A percentile compares a stretch with the other conserved stretches of the same genome.
These are phyloP conservation scores for Drosophila robusta DNA, from an alignment of 2,888 invertebrate species.

Conservation along the genomic window DNA sequence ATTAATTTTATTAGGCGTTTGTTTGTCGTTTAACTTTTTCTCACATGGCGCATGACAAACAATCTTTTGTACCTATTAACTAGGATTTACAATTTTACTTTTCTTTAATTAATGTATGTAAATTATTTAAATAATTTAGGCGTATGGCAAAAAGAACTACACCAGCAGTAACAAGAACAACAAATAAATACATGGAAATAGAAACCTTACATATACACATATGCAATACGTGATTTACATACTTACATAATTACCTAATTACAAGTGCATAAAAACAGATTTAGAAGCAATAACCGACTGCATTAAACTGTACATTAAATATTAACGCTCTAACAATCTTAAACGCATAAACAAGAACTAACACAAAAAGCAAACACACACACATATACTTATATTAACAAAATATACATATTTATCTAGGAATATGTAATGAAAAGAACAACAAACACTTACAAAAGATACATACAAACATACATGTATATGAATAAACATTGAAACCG, in stretches of 20 bases:
- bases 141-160: slow-evolving; percentile 34
- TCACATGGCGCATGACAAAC: slow-evolving; percentile 49
- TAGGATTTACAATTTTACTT: slow-evolving; percentile 44
- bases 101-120: slow-evolving; percentile 56
- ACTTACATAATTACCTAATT: slow-evolving; percentile 34
- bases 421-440: slow-evolving; percentile 20
- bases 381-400: slow-evolving; percentile 12
- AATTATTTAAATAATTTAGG: slow-evolving; percentile 55
- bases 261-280: slow-evolving; percentile 19
- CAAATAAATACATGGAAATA: slow-evolving; percentile 27
- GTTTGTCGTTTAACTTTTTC: slow-evolving; percentile 38
- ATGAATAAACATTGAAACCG: slow-evolving; percentile 34
- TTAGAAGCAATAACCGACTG: slow-evolving; percentile 28
- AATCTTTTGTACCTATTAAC: slow-evolving; percentile 57
- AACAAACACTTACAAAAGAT: slow-evolving; percentile 16
- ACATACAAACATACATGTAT: slow-evolving; percentile 25
- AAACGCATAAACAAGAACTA: slow-evolving; percentile 18
- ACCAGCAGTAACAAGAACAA: slow-evolving; percentile 30
- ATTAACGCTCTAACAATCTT: slow-evolving; percentile 14
- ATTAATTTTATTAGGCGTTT: slow-evolving; percentile 37
- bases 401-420: slow-evolving; percentile 27
- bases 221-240: slow-evolving; percentile 66
- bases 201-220: slow-evolving; percentile 35
- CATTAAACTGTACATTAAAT: slow-evolving; percentile 30
- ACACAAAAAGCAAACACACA: slow-evolving; percentile 8